Conservation (phyloP, 2,113 vertebrate species). For the Synchiropus splendidus region DNA sequence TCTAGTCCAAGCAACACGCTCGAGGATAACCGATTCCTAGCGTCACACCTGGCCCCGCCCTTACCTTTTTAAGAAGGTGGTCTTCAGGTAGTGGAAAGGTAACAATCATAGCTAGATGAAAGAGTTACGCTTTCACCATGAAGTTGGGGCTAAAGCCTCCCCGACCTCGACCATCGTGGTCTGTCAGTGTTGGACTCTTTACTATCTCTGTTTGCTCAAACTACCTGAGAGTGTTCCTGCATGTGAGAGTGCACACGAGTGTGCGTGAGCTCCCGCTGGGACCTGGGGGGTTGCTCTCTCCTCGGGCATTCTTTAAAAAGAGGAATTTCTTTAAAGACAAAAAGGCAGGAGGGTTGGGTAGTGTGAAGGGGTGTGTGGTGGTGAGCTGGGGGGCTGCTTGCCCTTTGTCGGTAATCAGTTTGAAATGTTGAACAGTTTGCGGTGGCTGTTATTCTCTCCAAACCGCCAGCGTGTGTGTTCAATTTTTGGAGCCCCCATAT, state of each 20-base stretch:
- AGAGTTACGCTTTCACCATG: too few relatives aligned
- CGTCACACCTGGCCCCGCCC: too few relatives aligned
- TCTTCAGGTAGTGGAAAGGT: too few relatives aligned
- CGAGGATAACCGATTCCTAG: too few relatives aligned
- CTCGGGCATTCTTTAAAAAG: conserved; percentile 59
- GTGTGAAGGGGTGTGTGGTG: conserved; percentile 29
- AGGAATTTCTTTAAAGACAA: conserved; percentile 69
- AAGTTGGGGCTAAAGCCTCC: too few relatives aligned
- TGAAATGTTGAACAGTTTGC: conserved; percentile 54
- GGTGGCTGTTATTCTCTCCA: conserved; percentile 30
- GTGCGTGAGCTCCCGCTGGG: conserved; percentile 32
- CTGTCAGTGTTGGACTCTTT: not conserved
- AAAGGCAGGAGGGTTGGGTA: conserved; percentile 49
- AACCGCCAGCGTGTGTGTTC: conserved; percentile 30
- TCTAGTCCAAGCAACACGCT: too few relatives aligned
- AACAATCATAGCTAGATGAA: too few relatives aligned
- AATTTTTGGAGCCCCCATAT: conserved; percentile 22
- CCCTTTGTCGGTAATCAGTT: conserved; percentile 60
- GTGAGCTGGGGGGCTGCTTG: conserved; percentile 32
- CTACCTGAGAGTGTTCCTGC: conserved; percentile 6
- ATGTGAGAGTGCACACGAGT: conserved; percentile 14
- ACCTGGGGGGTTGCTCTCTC: conserved; percentile 36
- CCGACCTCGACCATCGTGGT: too few relatives aligned
- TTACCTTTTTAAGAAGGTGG: too few relatives aligned
- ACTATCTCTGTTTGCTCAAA: conserved; percentile 34